A percentile compares a stretch with the other conserved stretches of the same genome.
phyloP scores from a whole-genome alignment of 2,113 vertebrate species.

The Oryzias javanicus region DNA sequence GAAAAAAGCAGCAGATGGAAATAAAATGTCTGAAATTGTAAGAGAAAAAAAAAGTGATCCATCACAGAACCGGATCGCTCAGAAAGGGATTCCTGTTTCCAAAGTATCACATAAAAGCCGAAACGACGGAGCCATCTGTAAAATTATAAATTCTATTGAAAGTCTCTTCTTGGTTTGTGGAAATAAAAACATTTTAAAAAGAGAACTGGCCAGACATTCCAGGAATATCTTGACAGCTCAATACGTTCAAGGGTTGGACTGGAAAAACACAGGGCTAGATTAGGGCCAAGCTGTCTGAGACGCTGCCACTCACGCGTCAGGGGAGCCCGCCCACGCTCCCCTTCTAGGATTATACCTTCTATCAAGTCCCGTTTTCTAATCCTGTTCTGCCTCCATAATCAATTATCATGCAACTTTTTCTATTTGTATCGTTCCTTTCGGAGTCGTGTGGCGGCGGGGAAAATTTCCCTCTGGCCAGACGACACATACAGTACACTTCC shows the following conservation, averaged over 20 bases:
- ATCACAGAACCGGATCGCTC: slow-evolving; percentile 21
- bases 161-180: slow-evolving; percentile 56
- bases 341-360: slow-evolving; percentile 35
- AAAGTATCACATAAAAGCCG: slow-evolving; percentile 26
- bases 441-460: slow-evolving; percentile 20
- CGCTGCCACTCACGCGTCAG: slow-evolving; percentile 81
- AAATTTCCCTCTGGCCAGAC: slow-evolving; percentile 13
- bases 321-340: slow-evolving; percentile 60
- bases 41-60: slow-evolving; percentile 25
- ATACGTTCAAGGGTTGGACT: slow-evolving; percentile 86
- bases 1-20: slow-evolving; percentile 20
- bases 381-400: slow-evolving; percentile 6
- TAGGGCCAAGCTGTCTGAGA: slow-evolving; percentile 88
- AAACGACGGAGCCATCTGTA: slow-evolving; percentile 17
- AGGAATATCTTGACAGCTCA: slow-evolving; percentile 89
- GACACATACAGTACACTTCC: slow-evolving; percentile 17
- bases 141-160: slow-evolving; percentile 60
- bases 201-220: slow-evolving; percentile 85
- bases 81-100: slow-evolving; percentile 30
- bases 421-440: slow-evolving; percentile 17
- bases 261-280: slow-evolving; percentile 85
- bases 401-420: slow-evolving; percentile 12
- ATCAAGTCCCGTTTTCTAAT: slow-evolving; percentile 7
- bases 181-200: slow-evolving; percentile 80
- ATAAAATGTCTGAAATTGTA: slow-evolving; percentile 27